Evolutionary conservation across 2,113 vertebrate species (phyloP).

Genomic region (Pipa parva): DNA sequence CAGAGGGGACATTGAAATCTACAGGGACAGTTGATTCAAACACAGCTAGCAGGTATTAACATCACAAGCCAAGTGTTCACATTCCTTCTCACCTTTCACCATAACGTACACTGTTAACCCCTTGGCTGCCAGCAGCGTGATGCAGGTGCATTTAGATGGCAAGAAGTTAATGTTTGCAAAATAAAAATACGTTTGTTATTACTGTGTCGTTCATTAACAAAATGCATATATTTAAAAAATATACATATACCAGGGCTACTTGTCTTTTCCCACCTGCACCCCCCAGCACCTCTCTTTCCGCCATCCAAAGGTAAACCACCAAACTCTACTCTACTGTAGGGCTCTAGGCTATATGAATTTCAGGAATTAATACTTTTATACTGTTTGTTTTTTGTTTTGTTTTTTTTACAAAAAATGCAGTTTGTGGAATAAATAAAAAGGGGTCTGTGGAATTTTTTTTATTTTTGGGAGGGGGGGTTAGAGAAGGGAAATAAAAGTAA

Average conservation of each 20-base stretch:
- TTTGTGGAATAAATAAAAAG: too few species aligned
- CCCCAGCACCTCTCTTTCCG: too few species aligned
- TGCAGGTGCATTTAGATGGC: background rate
- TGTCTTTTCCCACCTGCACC: too few species aligned
- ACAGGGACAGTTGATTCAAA: constrained; percentile 70
- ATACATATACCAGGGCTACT: background rate
- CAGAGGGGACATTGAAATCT: constrained; percentile 82
- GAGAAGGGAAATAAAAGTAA: background rate
- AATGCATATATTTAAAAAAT: constrained; percentile 7
- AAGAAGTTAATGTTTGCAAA: background rate
- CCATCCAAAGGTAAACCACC: too few species aligned
- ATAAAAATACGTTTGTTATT: background rate
- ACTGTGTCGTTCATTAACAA: background rate
- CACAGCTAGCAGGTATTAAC: constrained; percentile 64
- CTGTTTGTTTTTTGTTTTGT: too few species aligned
- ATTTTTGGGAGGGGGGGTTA: too few species aligned
- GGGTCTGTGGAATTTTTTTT: too few species aligned
- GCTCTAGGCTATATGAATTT: too few species aligned
- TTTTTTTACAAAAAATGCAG: too few species aligned
- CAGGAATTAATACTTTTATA: too few species aligned
- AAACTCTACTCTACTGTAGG: too few species aligned
- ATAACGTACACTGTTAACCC: constrained; percentile 61
- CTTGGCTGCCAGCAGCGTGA: background rate
- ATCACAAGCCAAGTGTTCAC: constrained; percentile 56
- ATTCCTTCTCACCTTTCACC: constrained; percentile 69